Evolutionary conservation across 2,888 invertebrate genomes (phyloP).

Genomic region (Stenodema calcarata): DNA sequence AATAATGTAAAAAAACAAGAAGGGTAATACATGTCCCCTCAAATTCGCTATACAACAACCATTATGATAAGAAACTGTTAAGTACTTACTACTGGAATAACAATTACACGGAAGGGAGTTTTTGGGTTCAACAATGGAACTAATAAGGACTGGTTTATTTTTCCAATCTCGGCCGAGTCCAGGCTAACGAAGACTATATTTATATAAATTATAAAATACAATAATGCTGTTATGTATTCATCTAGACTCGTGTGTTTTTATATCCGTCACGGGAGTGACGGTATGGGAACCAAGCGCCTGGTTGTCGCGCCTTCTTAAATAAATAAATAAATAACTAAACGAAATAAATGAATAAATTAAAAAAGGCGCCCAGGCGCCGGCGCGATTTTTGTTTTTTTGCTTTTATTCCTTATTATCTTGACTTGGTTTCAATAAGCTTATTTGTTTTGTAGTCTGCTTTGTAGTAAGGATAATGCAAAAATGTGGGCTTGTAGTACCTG

Average conservation of each 20-base stretch:
- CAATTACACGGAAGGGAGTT: conserved; percentile 55
- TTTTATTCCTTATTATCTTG: conserved; percentile 12
- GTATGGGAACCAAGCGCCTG: background rate
- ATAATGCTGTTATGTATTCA: conserved; percentile 56
- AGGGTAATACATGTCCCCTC: conserved; percentile 56
- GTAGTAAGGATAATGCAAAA: conserved; percentile 17
- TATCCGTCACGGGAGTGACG: background rate
- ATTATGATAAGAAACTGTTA: conserved; percentile 57
- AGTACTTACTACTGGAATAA: conserved; percentile 56
- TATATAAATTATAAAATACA: conserved; percentile 56
- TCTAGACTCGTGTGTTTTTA: conserved; percentile 50
- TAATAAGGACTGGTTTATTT: conserved; percentile 51
- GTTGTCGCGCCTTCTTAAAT: background rate
- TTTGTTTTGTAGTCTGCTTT: conserved; percentile 33
- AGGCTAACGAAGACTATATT: conserved; percentile 54
- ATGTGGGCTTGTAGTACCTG: conserved; percentile 22
- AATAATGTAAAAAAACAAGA: conserved; percentile 53
- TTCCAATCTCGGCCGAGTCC: conserved; percentile 41
- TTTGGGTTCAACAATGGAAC: conserved; percentile 56
- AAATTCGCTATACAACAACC: conserved; percentile 58
- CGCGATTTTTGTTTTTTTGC: conserved; percentile 5
- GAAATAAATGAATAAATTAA: background rate
- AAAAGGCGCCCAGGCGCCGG: conserved; percentile 3
- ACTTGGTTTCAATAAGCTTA: conserved; percentile 1
- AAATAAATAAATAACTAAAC: too few relatives aligned